Evolutionary conservation across 92 coral and sea anemone species (phyloP).

Genomic region (Phenganax marumi): DNA sequence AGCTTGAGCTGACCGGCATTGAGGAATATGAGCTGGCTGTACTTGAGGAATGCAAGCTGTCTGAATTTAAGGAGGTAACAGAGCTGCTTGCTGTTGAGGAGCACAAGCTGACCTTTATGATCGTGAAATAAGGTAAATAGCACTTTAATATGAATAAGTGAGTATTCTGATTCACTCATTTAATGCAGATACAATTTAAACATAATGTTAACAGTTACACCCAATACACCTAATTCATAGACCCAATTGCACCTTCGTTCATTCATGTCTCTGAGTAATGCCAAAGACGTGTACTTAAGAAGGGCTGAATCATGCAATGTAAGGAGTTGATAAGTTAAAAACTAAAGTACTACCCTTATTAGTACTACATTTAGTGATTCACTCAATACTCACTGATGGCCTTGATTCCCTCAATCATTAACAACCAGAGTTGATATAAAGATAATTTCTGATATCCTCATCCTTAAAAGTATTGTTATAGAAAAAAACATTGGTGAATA

Average conservation of each 20-base stretch:
- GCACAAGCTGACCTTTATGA: neutral
- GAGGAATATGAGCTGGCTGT: neutral
- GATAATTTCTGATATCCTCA: conserved; percentile 3
- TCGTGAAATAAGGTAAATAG: too few relatives aligned
- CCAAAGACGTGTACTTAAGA: too few relatives aligned
- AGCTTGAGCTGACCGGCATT: neutral
- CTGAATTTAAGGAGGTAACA: too few relatives aligned
- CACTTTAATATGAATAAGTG: neutral
- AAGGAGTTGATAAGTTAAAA: neutral
- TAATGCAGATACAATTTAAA: neutral
- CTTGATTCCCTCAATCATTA: neutral
- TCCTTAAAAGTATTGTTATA: neutral
- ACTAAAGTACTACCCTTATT: conserved; percentile 3
- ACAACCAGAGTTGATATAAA: neutral
- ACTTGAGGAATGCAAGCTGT: neutral
- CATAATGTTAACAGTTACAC: neutral
- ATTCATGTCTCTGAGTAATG: neutral
- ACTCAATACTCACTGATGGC: neutral
- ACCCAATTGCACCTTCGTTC: neutral
- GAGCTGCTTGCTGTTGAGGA: too few relatives aligned
- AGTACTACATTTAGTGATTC: too few relatives aligned
- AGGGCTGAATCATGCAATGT: too few relatives aligned
- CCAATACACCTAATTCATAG: neutral
- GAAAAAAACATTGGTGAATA: too few relatives aligned
- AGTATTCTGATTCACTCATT: neutral